Conservation (phyloP, 2,113 vertebrate genomes). For the Apteryx owenii region DNA sequence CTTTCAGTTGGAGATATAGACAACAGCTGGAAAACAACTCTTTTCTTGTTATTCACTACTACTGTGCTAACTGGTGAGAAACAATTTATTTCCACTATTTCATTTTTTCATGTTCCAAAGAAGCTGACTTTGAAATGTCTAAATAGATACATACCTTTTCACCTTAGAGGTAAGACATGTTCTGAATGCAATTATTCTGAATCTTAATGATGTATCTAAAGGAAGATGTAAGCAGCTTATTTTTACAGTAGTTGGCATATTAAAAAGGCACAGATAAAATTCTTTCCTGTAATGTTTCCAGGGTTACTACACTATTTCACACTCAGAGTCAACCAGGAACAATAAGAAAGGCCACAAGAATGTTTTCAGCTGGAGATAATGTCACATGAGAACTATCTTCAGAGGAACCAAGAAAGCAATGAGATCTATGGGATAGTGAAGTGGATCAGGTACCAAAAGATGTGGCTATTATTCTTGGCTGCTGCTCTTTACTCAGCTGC, state of each 20-base stretch:
- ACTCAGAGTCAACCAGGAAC: not conserved
- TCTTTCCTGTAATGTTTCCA: not conserved
- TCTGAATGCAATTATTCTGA: slow-evolving; percentile 11
- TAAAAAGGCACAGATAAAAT: slow-evolving; percentile 15
- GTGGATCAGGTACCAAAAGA: not conserved
- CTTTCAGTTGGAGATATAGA: not conserved
- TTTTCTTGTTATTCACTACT: not conserved
- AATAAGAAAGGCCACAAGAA: not conserved
- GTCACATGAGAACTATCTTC: not conserved
- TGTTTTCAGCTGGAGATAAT: not conserved
- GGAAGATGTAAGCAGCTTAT: not conserved
- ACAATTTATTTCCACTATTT: slow-evolving; percentile 6
- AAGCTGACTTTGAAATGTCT: not conserved
- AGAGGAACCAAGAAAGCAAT: not conserved
- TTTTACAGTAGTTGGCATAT: slow-evolving; percentile 30
- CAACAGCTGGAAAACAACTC: not conserved
- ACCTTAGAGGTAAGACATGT: slow-evolving; percentile 8
- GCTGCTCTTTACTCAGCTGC: not conserved
- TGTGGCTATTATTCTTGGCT: not conserved
- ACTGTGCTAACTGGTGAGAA: not conserved
- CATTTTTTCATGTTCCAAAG: not conserved
- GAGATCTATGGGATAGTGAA: not conserved
- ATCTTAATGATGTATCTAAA: slow-evolving; percentile 17
- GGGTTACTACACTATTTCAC: not conserved
- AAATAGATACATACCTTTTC: not conserved